Evolutionary conservation across 2,113 vertebrate genomes (phyloP).

Genomic region (Silurus asotus): DNA sequence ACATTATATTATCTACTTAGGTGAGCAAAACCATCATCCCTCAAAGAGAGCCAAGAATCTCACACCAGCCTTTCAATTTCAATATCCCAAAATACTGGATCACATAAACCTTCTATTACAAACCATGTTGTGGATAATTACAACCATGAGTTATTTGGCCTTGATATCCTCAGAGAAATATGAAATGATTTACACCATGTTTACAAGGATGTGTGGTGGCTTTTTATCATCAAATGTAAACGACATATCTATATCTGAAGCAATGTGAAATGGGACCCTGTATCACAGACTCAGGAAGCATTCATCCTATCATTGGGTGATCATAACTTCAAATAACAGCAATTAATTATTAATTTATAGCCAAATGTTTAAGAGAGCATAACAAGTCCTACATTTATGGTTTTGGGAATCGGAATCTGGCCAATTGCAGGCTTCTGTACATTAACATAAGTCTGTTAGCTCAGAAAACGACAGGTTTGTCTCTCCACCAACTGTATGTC

Average conservation of each 20-base stretch:
- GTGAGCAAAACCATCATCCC: slow-evolving; percentile 35
- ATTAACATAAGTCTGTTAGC: not conserved
- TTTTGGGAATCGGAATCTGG: not conserved
- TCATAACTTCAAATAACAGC: not conserved
- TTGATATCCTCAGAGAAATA: slow-evolving; percentile 35
- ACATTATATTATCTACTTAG: slow-evolving; percentile 14
- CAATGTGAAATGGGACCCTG: not conserved
- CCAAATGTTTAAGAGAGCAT: not conserved
- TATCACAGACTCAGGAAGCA: not conserved
- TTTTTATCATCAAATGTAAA: slow-evolving; percentile 44
- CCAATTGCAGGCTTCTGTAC: not conserved
- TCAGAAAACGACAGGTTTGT: not conserved
- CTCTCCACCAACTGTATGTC: not conserved
- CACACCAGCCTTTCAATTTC: slow-evolving; percentile 41
- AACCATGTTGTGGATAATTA: slow-evolving; percentile 59
- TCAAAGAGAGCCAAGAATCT: slow-evolving; percentile 55
- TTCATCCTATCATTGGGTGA: not conserved
- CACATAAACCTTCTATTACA: slow-evolving; percentile 47
- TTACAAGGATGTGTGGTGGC: slow-evolving; percentile 31
- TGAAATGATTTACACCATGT: slow-evolving; percentile 45
- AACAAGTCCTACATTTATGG: not conserved
- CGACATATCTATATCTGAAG: slow-evolving; percentile 35
- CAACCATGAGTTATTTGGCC: slow-evolving; percentile 21
- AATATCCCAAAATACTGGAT: slow-evolving; percentile 51
- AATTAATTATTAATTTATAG: not conserved